Conservation (phyloP, 2,797 vertebrate species). For the Gobio occitaniae region DNA sequence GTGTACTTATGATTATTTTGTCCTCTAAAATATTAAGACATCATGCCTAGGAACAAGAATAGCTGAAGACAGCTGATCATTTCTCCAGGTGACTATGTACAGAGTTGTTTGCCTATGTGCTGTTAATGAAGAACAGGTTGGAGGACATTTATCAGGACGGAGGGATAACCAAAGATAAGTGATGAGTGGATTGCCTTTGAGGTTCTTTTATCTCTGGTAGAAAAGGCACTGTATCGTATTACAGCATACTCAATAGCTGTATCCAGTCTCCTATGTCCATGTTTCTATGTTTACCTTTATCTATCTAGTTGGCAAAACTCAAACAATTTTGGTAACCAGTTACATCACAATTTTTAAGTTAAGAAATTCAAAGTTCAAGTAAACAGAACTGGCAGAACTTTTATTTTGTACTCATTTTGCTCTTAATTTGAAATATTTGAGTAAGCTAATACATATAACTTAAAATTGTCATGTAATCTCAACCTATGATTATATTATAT, state of each 20-base stretch:
- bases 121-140: conserved; percentile 22
- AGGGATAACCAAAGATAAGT: conserved; percentile 23
- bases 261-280: conserved; percentile 39
- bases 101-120: neutral
- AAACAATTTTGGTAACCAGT: too few relatives aligned
- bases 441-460: too few relatives aligned
- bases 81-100: conserved; percentile 5
- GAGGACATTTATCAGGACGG: conserved; percentile 25
- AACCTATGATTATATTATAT: too few relatives aligned
- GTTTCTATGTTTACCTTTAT: conserved; percentile 2
- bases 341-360: too few relatives aligned
- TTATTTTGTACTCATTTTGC: too few relatives aligned
- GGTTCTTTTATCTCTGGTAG: conserved; percentile 47
- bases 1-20: conserved; percentile 37
- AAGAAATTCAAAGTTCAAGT: too few relatives aligned
- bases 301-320: too few relatives aligned
- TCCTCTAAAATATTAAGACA: conserved; percentile 43
- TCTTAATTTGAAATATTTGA: too few relatives aligned
- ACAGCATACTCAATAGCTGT: conserved; percentile 49
- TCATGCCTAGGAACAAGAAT: conserved; percentile 20
- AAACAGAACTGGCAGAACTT: too few relatives aligned
- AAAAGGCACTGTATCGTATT: conserved; percentile 59
- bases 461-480: too few relatives aligned
- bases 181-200: conserved; percentile 43
- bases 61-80: conserved; percentile 14